Percentiles rank a stretch among this genome's conserved stretches.
Evolutionary conservation across 1,140 invertebrate species (phyloP).

Genomic region (Drosophila kurseongensis): DNA sequence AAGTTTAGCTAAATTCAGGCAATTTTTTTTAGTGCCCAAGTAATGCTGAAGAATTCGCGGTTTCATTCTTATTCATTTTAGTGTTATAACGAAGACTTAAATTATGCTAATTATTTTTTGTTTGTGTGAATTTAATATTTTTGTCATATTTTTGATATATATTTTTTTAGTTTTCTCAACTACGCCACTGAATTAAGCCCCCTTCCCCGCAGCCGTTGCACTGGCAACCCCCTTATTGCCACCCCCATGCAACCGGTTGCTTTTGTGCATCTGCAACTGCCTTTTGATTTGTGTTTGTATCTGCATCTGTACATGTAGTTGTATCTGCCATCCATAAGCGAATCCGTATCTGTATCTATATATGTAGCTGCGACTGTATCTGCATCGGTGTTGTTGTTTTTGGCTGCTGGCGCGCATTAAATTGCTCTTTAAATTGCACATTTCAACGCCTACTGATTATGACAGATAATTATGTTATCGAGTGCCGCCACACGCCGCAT

Average conservation of each 20-base stretch:
- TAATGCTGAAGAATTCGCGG: neutral
- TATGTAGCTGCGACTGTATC: constrained; percentile 1
- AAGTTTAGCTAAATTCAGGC: no score
- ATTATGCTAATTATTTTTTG: no score
- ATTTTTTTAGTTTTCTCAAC: neutral
- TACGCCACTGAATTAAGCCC: neutral
- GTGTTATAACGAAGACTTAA: no score
- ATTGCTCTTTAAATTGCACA: constrained; percentile 84
- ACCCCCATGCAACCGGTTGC: constrained; percentile 28
- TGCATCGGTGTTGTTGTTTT: constrained; percentile 47
- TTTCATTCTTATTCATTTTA: neutral
- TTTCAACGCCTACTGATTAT: constrained; percentile 84
- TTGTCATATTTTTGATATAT: no score
- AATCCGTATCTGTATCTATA: constrained; percentile 12
- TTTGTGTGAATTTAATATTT: no score
- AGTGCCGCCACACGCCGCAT: constrained; percentile 70
- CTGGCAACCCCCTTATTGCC: neutral
- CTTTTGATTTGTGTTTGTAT: constrained; percentile 13
- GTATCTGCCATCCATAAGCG: constrained; percentile 27
- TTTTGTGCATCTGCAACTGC: constrained; percentile 42
- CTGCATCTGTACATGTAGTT: constrained; percentile 6
- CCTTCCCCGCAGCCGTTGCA: neutral
- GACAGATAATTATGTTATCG: constrained; percentile 82
- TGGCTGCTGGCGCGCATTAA: constrained; percentile 75
- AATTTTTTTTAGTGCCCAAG: neutral